These are phyloP conservation scores for Aphrocallistes beatrix DNA, from an alignment of 37 sponge, comb jelly and placozoan species.

Conservation along the genomic window DNA sequence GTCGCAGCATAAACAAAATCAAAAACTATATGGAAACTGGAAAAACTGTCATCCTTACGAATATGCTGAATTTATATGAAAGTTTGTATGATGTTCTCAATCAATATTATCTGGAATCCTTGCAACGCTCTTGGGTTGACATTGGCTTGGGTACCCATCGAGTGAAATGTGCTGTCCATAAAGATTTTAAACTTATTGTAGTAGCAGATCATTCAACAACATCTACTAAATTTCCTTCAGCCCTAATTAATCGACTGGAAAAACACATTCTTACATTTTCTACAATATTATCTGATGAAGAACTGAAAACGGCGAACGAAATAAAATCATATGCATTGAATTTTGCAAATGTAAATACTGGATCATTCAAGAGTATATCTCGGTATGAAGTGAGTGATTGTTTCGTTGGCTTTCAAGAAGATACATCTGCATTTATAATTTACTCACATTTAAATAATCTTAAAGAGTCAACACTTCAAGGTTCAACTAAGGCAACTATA, in stretches of 20 bases:
- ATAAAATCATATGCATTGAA: background rate
- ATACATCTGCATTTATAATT: background rate
- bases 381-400: background rate
- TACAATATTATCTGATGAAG: background rate
- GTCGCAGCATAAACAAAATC: slow-evolving; percentile 34
- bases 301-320: background rate
- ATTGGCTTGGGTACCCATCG: slow-evolving; percentile 29
- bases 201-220: background rate
- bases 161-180: slow-evolving; percentile 23
- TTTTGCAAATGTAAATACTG: background rate
- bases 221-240: background rate
- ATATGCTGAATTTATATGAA: slow-evolving; percentile 40
- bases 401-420: background rate
- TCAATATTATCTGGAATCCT: slow-evolving; percentile 18
- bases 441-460: background rate
- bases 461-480: background rate
- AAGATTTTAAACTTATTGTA: background rate
- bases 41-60: slow-evolving; percentile 26
- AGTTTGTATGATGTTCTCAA: slow-evolving; percentile 45
- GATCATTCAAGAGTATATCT: background rate
- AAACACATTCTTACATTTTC: background rate
- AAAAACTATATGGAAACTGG: slow-evolving; percentile 36
- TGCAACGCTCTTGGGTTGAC: slow-evolving; percentile 18
- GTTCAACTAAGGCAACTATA: background rate
- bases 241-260: background rate